Evolutionary conservation across 2,888 invertebrate species (phyloP).

Genomic region (Caenorhabditis doughertyi): DNA sequence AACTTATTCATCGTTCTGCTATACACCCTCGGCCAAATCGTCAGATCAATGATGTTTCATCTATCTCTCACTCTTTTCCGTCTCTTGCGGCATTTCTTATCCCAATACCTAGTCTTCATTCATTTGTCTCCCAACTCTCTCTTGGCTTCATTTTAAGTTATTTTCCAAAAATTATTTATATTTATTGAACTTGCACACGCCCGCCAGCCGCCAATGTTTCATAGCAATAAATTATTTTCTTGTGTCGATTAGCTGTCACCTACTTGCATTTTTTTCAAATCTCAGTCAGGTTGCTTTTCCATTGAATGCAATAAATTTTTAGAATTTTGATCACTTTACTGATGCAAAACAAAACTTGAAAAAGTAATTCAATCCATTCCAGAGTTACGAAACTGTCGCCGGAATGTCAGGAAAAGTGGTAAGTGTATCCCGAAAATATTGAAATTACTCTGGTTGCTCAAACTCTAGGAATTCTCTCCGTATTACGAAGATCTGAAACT

Average conservation of each 20-base stretch:
- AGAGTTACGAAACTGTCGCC: too few species aligned
- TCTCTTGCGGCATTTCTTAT: constrained; percentile 45
- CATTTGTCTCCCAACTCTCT: not conserved
- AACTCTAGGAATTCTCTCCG: not conserved
- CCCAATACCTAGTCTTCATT: constrained; percentile 1
- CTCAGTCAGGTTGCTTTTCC: not conserved
- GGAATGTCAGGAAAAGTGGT: constrained; percentile 42
- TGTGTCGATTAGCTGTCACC: not conserved
- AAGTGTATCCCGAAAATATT: not conserved
- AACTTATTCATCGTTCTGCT: not conserved
- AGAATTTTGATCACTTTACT: too few species aligned
- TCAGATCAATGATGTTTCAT: constrained; percentile 54
- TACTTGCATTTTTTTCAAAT: not conserved
- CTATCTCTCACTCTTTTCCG: constrained; percentile 20
- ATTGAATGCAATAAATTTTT: constrained; percentile 34
- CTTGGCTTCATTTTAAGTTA: not conserved
- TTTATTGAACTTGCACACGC: constrained; percentile 13
- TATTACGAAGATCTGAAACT: too few species aligned
- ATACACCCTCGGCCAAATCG: constrained; percentile 29
- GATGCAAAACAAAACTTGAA: too few species aligned
- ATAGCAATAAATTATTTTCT: constrained; percentile 65
- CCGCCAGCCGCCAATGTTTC: constrained; percentile 14
- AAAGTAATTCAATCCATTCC: too few species aligned
- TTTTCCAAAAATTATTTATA: constrained; percentile 20
- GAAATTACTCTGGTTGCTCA: too few species aligned